A percentile compares a stretch with the other conserved stretches of the same genome.
Evolutionary conservation across 2,113 vertebrate species (phyloP).

Genomic region (Cyanocitta stelleri): DNA sequence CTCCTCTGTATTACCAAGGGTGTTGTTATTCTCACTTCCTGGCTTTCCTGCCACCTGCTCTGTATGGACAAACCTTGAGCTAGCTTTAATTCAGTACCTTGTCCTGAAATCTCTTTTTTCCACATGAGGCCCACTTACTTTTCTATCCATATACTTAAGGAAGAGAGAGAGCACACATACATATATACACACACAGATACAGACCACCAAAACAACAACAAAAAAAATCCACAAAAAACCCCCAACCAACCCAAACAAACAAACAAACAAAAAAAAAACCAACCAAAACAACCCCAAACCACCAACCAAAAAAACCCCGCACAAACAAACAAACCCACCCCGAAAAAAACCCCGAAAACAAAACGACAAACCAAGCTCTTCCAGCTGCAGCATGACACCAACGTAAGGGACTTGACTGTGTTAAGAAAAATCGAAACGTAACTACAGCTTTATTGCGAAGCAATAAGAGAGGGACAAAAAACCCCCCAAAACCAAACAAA

Average conservation of each 20-base stretch:
- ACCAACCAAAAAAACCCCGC: too few relatives aligned
- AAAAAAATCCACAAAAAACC: too few relatives aligned
- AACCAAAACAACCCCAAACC: too few relatives aligned
- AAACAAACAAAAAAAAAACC: too few relatives aligned
- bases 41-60: neutral
- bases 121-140: neutral
- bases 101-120: neutral
- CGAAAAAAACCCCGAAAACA: too few relatives aligned
- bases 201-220: neutral
- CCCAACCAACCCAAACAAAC: too few relatives aligned
- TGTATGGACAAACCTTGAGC: accelerated
- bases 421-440: accelerated
- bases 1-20: neutral
- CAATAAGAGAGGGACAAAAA: neutral
- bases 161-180: neutral
- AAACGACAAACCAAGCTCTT: neutral
- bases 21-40: neutral
- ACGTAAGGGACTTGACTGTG: too few relatives aligned
- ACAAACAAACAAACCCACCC: neutral
- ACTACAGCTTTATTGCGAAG: accelerated
- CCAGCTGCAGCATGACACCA: too few relatives aligned
- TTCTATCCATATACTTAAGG: neutral
- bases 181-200: accelerated
- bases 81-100: neutral
- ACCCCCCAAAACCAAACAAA: neutral